phyloP scores from a whole-genome alignment of 1,140 invertebrate species.

The Philopotamus ludificatus region DNA sequence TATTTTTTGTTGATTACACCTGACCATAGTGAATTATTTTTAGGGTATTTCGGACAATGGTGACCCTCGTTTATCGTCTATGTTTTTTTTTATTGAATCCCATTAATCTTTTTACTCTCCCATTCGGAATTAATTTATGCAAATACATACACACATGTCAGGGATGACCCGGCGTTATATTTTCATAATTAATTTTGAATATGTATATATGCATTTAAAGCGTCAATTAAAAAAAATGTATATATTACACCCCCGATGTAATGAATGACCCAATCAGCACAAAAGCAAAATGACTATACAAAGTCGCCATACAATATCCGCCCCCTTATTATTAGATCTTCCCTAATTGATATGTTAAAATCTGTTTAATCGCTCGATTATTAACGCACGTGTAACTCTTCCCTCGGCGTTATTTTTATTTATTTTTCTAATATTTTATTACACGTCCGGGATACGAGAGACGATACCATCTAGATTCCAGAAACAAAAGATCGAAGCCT shows the following conservation, averaged over 20 bases:
- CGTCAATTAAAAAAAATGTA: no score
- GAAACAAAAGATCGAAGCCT: background rate
- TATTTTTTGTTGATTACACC: constrained; percentile 18
- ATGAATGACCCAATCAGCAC: no score
- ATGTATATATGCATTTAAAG: no score
- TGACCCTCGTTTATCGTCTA: constrained; percentile 18
- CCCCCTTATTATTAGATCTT: background rate
- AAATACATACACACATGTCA: no score
- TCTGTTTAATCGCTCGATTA: background rate
- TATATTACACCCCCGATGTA: no score
- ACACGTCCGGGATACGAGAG: no score
- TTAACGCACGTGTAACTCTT: background rate
- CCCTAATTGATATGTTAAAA: background rate
- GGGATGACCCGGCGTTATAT: no score
- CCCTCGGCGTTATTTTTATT: background rate
- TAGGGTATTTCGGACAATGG: constrained; percentile 20
- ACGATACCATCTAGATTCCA: background rate
- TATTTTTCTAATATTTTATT: no score
- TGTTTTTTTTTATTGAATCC: background rate
- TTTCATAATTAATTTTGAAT: no score
- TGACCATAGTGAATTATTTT: constrained; percentile 14
- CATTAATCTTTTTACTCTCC: constrained; percentile 20
- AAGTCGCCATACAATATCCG: no score
- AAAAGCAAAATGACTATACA: no score
- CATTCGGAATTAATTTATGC: constrained; percentile 11